These are phyloP conservation scores for Halcyon smyrnensis DNA, from an alignment of 2,797 vertebrate genomes.

Conservation along the genomic window DNA sequence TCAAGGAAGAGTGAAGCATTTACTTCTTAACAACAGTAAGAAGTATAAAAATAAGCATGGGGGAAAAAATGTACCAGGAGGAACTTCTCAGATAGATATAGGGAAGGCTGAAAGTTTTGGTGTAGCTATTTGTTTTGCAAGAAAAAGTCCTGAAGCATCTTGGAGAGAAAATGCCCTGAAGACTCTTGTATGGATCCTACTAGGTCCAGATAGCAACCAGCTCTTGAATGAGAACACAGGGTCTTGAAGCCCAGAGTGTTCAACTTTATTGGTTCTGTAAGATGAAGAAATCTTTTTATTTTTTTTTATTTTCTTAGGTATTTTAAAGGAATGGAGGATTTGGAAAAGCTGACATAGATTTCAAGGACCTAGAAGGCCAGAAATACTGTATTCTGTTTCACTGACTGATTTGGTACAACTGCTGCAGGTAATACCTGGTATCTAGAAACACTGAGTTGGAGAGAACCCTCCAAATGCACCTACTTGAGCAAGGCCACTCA, in stretches of 20 bases:
- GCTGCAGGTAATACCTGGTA: background rate
- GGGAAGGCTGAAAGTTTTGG: background rate
- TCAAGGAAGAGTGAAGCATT: background rate
- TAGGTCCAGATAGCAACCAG: background rate
- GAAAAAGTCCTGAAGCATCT: background rate
- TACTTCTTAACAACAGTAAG: background rate
- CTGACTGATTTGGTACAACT: background rate
- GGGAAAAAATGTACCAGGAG: background rate
- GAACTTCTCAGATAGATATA: background rate
- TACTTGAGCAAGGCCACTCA: background rate
- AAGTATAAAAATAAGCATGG: background rate
- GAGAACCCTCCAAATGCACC: background rate
- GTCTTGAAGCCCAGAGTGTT: background rate
- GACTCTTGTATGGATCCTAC: background rate
- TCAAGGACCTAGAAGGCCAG: background rate
- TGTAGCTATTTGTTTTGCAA: background rate
- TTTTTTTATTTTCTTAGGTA: background rate
- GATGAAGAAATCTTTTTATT: background rate
- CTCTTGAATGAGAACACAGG: background rate
- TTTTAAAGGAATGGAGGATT: background rate
- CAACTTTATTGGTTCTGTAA: background rate
- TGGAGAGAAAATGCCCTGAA: background rate
- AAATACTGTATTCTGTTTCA: background rate
- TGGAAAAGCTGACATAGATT: background rate
- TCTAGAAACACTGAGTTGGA: background rate